Conservation (phyloP, 2,113 vertebrate genomes). For the Hippocampus guttulatus region DNA sequence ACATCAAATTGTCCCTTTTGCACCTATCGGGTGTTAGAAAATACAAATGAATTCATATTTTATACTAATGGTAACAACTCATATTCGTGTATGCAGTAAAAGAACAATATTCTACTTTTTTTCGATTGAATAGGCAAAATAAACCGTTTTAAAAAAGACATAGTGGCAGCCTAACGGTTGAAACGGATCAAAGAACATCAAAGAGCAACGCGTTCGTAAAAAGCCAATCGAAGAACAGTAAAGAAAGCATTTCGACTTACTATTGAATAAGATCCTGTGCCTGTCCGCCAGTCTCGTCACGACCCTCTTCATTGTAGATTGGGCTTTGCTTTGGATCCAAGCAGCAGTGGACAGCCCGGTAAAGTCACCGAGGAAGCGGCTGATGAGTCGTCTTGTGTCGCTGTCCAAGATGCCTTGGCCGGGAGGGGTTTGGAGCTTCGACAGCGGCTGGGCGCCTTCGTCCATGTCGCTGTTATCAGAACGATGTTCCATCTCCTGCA, state of each 20-base stretch:
- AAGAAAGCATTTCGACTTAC: conserved; percentile 48
- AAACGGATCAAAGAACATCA: no score
- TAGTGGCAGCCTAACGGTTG: not conserved
- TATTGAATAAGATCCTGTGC: conserved; percentile 80
- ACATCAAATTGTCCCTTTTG: no score
- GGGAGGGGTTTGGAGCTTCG: not conserved
- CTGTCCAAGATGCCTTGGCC: conserved; percentile 44
- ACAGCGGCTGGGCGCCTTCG: not conserved
- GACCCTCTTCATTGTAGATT: conserved; percentile 75
- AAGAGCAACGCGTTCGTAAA: not conserved
- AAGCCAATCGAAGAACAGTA: no score
- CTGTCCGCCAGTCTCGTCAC: conserved; percentile 74
- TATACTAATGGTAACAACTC: no score
- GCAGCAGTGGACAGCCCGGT: conserved; percentile 6
- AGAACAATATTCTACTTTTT: no score
- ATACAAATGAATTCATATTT: no score
- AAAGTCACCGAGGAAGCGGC: conserved; percentile 56
- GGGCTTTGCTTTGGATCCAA: conserved; percentile 46
- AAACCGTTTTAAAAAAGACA: no score
- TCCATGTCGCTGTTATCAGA: not conserved
- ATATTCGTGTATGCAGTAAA: no score
- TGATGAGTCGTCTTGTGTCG: conserved; percentile 74
- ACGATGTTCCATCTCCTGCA: not conserved
- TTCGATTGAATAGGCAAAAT: not conserved
- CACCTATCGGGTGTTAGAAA: no score